Evolutionary conservation across 1,140 invertebrate genomes (phyloP).

Genomic region (Calliopsis andreniformis): DNA sequence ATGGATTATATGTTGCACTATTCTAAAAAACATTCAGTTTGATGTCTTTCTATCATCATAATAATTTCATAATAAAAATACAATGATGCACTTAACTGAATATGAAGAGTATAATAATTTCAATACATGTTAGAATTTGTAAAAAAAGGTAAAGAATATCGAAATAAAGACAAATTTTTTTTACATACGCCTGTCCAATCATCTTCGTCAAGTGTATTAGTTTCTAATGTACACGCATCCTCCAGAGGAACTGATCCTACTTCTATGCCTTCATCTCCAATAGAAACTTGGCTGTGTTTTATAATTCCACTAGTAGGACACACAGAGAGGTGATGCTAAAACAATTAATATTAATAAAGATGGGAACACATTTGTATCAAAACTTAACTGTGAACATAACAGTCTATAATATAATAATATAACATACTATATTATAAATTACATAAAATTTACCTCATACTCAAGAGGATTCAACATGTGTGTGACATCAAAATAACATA

Average conservation of each 20-base stretch:
- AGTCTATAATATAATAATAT: too few relatives aligned
- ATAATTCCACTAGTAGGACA: slow-evolving; percentile 19
- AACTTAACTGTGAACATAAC: not conserved
- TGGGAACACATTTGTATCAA: not conserved
- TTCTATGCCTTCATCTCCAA: not conserved
- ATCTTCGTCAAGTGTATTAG: not conserved
- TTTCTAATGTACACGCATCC: rapidly evolving
- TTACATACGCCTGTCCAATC: slow-evolving; percentile 37
- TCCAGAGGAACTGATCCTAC: not conserved
- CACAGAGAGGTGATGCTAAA: slow-evolving; percentile 28
- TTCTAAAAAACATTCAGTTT: slow-evolving; percentile 5
- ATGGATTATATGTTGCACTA: slow-evolving; percentile 20
- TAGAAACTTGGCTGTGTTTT: not conserved
- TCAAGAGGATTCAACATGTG: not conserved
- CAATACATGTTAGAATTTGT: too few relatives aligned
- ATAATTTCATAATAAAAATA: not conserved
- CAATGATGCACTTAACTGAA: not conserved
- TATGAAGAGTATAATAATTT: not conserved
- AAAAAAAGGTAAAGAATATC: too few relatives aligned
- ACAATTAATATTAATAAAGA: not conserved
- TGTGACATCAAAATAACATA: slow-evolving; percentile 8
- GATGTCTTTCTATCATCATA: not conserved
- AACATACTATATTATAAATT: too few relatives aligned
- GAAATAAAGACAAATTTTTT: not conserved
- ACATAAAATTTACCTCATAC: slow-evolving; percentile 19